Evolutionary conservation across 2,113 vertebrate genomes (phyloP).

Genomic region (Apaloderma vittatum): DNA sequence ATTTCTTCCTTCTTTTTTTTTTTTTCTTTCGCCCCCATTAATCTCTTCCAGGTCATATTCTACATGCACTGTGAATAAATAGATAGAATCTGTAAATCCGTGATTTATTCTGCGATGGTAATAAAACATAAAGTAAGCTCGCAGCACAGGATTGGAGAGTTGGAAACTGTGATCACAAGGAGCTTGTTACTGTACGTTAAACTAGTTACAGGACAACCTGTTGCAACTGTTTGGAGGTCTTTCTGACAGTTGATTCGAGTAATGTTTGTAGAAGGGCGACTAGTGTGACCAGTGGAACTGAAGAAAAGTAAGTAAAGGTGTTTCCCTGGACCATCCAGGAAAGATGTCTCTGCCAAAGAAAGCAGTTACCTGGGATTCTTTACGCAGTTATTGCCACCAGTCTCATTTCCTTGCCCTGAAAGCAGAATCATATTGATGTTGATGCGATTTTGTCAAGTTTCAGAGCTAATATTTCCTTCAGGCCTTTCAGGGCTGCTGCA

Average conservation of each 20-base stretch:
- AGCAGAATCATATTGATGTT: neutral
- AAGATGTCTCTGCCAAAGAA: neutral
- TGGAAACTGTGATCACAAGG: neutral
- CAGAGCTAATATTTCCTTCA: neutral
- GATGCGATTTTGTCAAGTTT: neutral
- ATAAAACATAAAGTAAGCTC: slow-evolving; percentile 27
- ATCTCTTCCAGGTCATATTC: slow-evolving; percentile 61
- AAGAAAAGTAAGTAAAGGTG: neutral
- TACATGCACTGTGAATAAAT: slow-evolving; percentile 42
- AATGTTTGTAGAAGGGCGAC: neutral
- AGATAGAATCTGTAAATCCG: slow-evolving; percentile 28
- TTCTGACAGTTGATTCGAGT: neutral
- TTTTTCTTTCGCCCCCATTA: neutral
- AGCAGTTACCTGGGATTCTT: neutral
- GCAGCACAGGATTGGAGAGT: neutral
- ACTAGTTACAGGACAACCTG: neutral
- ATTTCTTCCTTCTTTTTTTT: neutral
- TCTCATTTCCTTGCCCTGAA: neutral
- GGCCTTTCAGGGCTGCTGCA: neutral
- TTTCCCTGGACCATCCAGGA: neutral
- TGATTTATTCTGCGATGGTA: slow-evolving; percentile 13
- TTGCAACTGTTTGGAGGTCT: neutral
- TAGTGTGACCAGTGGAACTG: neutral
- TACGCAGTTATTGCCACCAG: neutral
- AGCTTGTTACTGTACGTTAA: neutral